phyloP scores from a whole-genome alignment of 2,113 vertebrate species.

The Kryptolebias marmoratus region DNA sequence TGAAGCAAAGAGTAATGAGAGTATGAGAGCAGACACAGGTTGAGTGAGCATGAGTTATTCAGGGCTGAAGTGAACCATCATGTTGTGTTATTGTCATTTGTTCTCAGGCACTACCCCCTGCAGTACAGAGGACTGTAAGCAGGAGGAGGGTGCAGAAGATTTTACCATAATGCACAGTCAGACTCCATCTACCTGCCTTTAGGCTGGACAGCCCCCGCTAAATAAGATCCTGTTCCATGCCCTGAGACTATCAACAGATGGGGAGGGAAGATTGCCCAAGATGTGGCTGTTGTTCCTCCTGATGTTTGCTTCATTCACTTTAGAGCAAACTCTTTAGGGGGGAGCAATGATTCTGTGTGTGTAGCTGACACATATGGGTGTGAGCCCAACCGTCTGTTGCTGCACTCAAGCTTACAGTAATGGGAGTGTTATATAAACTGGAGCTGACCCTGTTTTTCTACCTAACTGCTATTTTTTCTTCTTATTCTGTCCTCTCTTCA shows the following conservation, averaged over 20 bases:
- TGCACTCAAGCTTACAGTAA: conserved; percentile 48
- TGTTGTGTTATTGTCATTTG: conserved; percentile 28
- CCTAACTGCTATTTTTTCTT: conserved; percentile 32
- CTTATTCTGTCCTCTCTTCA: conserved; percentile 52
- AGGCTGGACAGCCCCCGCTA: conserved; percentile 23
- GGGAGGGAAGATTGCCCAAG: conserved; percentile 41
- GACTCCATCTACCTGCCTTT: conserved; percentile 33
- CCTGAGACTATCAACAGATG: conserved; percentile 58
- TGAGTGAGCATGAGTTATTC: conserved; percentile 58
- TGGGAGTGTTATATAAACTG: conserved; percentile 64
- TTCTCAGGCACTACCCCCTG: conserved; percentile 32
- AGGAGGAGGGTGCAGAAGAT: not conserved
- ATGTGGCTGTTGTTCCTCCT: conserved; percentile 26
- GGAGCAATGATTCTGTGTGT: conserved; percentile 27
- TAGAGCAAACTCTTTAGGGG: conserved; percentile 39
- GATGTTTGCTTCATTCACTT: conserved; percentile 42
- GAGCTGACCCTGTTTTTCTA: conserved; percentile 69
- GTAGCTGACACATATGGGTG: conserved; percentile 37
- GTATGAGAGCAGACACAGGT: conserved; percentile 33
- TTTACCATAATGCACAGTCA: conserved; percentile 32
- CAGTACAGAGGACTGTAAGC: conserved; percentile 2
- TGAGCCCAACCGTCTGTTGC: conserved; percentile 49
- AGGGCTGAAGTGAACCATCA: conserved; percentile 37
- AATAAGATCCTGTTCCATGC: conserved; percentile 25
- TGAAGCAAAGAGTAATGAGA: conserved; percentile 53